Evolutionary conservation across 2,888 invertebrate genomes (phyloP), one percentile per base, ranked within the genome.

Genomic region (Ennomos erosarius): DNA sequence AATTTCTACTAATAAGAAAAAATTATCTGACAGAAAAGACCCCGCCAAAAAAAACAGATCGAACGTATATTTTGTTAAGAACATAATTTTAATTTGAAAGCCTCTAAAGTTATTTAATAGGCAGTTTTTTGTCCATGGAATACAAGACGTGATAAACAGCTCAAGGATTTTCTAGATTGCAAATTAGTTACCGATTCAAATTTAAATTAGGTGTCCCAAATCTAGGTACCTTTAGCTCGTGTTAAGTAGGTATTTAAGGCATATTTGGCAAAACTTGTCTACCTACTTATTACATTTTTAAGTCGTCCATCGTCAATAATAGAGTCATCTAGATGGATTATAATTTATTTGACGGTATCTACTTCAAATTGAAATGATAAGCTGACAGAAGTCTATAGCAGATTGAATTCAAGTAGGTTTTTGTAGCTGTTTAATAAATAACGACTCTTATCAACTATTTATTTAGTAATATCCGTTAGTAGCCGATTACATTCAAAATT

Each of bases 311-410:
- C 10, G 2, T 12, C 35, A 16, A 12, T 46, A 46, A 57, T 47
- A 46, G 51, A 57, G 46, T 38, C 52, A 43, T 57, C 35, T 48
- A 9, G 39, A 10, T 2, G 16, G 10, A 36, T 40, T 45, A 37
- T 11, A 36, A 42, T 13, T 12, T 54, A 42, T 47, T 56, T 50
- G 10, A 11, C 9, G 11, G 39, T 39, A 35, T 26, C 11, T 34
- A n/a, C 9, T 38, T 38, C 10, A 45, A 50, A 50, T 43, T 43
- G 44, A 12, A n/a, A 45, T 38, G 16, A 38, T 59, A 48, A 56
- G 45, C 58, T 59, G 59, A 59, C 64, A 57, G 60, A 47, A 37
- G 50, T 56, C 33, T 42, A 26, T 26, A 36, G 36, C 13, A 37
- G 33, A 55, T 47, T 48, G 1, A 46, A 47, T 54, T 35, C 9